A percentile compares a stretch with the other conserved stretches of the same genome.
phyloP scores from a whole-genome alignment of 2,797 vertebrate genomes.

The Enteromius argenteus region DNA sequence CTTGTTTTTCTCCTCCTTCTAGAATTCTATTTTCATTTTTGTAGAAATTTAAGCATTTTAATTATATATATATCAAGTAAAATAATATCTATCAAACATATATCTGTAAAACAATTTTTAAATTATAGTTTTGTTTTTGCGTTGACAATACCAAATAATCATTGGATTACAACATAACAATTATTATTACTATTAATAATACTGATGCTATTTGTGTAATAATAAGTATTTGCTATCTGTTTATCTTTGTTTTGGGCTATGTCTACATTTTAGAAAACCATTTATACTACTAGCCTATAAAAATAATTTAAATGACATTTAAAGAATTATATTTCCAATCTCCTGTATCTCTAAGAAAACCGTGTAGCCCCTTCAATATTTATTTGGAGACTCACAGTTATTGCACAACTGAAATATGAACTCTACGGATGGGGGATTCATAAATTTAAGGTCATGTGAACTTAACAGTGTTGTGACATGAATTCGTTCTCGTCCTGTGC shows the following conservation, averaged over 20 bases:
- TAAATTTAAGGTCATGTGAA: slow-evolving; percentile 26
- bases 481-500: background rate
- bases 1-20: background rate
- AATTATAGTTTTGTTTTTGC: background rate
- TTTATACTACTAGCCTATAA: too few relatives aligned
- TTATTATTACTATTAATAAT: background rate
- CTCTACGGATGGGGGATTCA: background rate
- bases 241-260: background rate
- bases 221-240: background rate
- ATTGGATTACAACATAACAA: background rate
- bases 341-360: background rate
- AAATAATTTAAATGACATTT: background rate
- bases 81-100: too few relatives aligned
- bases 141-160: background rate
- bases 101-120: background rate
- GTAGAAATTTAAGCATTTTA: background rate
- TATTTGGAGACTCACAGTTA: background rate
- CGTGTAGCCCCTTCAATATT: background rate
- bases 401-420: slow-evolving; percentile 14
- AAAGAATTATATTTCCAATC: background rate
- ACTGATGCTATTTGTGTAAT: background rate
- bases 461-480: background rate
- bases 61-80: background rate
- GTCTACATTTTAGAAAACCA: background rate
- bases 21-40: background rate